These are phyloP conservation scores for Callopanchax toddi DNA, from an alignment of 2,113 vertebrate genomes.

Conservation along the genomic window DNA sequence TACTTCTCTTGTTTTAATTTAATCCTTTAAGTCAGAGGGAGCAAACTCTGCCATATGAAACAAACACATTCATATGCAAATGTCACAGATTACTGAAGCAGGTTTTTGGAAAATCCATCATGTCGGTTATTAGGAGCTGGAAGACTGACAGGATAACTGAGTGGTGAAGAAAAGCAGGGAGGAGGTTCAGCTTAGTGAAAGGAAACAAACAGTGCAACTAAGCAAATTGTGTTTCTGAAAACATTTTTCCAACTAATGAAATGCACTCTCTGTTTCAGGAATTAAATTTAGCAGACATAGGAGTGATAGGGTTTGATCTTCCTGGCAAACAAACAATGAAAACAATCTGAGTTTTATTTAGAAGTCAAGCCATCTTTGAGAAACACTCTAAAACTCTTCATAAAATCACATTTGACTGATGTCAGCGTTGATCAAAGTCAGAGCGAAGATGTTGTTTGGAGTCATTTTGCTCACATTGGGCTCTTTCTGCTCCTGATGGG, in stretches of 20 bases:
- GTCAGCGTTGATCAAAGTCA: conserved; percentile 16
- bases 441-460: no score
- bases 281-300: background rate
- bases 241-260: background rate
- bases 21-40: no score
- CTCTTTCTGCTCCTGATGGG: conserved; percentile 6
- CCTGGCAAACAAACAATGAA: background rate
- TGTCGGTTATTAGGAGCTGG: no score
- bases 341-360: background rate
- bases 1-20: no score
- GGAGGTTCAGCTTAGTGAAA: background rate
- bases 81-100: background rate
- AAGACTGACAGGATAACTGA: background rate
- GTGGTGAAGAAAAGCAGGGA: background rate
- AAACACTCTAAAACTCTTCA: conserved; percentile 1
- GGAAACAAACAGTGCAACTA: background rate
- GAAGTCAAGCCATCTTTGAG: background rate
- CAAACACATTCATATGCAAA: no score
- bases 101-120: background rate
- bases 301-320: background rate
- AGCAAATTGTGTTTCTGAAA: no score
- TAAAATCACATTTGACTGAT: conserved; percentile 21
- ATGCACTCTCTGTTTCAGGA: background rate
- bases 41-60: no score
- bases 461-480: conserved; percentile 7